Base-by-base conservation (phyloP, 1,140 invertebrate genomes). In the Babylonia areolata region DNA sequence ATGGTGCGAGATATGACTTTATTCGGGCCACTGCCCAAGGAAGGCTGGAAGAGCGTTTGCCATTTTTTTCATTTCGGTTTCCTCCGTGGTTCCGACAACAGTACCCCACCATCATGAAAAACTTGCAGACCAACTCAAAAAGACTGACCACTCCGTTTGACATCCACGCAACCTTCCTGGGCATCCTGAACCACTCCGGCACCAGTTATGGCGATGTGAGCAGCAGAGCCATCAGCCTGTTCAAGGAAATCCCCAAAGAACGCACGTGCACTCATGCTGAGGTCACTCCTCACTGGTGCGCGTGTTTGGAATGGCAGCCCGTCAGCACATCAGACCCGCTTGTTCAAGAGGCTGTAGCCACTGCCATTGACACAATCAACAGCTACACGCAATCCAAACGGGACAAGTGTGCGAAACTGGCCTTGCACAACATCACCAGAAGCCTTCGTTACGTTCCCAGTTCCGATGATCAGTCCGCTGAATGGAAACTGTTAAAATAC, bases 221-320 rank as follows among this genome's bases (percentile, higher is more conserved):
- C 39, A 58, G 85, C 46, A 94, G 97, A 85, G 96, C 95, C 0
- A 95, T 97, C 51, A 97, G 96, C 81, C 94, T 97, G 35, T 96
- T 97, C 90, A 90, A 87, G 20, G 84, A 91, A 80, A 93, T 95
- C 46, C 93, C 94, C 15, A 95, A 96, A 86, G 95, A 96, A 75
- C 95, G 98, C 78, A 97, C 96, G 3, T 99, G 98, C 92, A 95
- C 95, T 28, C 96, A 98, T 93, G 98, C 98, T 6, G 97, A 96
- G 58, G 97, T 99, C 82, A 97, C 98, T 92, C 96, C 97, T 0
- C 98, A 99, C 94, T 99, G 98, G 98, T 99, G 98, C 91, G 96
- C 97, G 28, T 99, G 98, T 91, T 94, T 98, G 11, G 95, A 96
- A 3, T 98, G 97, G 97, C 92, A 96, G 87, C 35, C 54, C 33